Conservation (phyloP, 2,113 vertebrate species). For the Clinocottus analis region DNA sequence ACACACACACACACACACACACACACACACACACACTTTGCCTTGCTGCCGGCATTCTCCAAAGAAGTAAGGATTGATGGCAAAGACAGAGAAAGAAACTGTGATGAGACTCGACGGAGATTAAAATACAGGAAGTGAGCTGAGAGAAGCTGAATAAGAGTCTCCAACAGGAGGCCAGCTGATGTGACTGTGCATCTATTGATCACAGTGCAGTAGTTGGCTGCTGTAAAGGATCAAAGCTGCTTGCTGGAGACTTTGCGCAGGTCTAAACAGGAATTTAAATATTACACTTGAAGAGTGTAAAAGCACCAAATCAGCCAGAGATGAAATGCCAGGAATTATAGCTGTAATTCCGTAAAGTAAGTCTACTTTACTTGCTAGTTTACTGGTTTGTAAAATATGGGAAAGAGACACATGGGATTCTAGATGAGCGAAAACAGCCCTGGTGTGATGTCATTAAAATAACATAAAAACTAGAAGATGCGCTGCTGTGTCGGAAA, state of each 20-base stretch:
- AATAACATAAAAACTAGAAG: not conserved
- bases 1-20: not conserved
- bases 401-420: not conserved
- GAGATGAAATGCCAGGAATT: not conserved
- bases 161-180: not conserved
- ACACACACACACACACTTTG: not conserved
- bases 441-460: constrained; percentile 2
- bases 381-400: constrained; percentile 19
- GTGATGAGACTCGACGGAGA: not conserved
- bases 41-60: constrained; percentile 18
- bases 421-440: not conserved
- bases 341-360: not conserved
- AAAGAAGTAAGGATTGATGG: constrained; percentile 17
- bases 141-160: not conserved
- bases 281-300: not conserved
- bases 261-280: not conserved
- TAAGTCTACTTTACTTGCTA: not conserved
- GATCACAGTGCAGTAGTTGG: constrained; percentile 54
- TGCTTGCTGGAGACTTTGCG: not conserved
- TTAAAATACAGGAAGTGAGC: not conserved
- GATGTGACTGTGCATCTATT: constrained; percentile 42
- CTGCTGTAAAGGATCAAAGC: constrained; percentile 31
- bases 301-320: not conserved
- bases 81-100: constrained; percentile 13
- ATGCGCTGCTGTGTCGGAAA: constrained; percentile 3